Evolutionary conservation across 92 coral and sea anemone genomes (phyloP), one percentile per base, ranked within the genome.

Genomic region (Umimayanthus chanpuru): DNA sequence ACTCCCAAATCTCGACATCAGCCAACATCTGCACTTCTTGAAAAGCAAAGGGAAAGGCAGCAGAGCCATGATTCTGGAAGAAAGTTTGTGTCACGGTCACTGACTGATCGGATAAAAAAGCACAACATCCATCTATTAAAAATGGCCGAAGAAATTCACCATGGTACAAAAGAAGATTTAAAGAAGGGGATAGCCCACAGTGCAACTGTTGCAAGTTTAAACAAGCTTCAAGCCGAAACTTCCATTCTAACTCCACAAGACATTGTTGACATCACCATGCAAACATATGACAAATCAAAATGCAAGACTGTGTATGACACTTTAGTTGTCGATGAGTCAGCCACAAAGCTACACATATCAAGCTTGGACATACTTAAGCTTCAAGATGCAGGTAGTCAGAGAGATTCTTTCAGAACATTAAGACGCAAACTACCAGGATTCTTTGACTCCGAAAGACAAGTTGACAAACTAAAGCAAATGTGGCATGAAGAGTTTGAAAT

Each of bases 101-200:
- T 90, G 66, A 81, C 88, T 41, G 64, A 50, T 28, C 65, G 92
- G 14, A 65, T 81, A 32, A 90, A 86, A 68, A 50, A 81, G 67
- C 89, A 79, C 72, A 88, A 90, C 26, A 55, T 72, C 40, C 39
- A 44, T 55, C 77, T 85, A 25, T 21, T 36, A 70, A 88, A 81
- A 85, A 79, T 79, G 73, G 89, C 92, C 2, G 81, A 85, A 81
- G 87, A 86, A 41, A 73, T 90, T 65, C 89, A 90, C 38, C 88
- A 90, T 85, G 92, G 92, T 47, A 78, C 89, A 40, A 90, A 90
- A 79, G 87, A 85, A 18, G 92, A 85, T 79, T 80, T 90, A 36
- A 30, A 85, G 71, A 78, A 85, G 78, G 92, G 92, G 23, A 85
- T 85, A 85, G 89, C 89, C 50, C 65, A 43, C 77, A 40, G 89